Evolutionary conservation across 2,888 invertebrate genomes (phyloP), one percentile per base, ranked within the genome.

Genomic region (Listrodromus nycthemerus): DNA sequence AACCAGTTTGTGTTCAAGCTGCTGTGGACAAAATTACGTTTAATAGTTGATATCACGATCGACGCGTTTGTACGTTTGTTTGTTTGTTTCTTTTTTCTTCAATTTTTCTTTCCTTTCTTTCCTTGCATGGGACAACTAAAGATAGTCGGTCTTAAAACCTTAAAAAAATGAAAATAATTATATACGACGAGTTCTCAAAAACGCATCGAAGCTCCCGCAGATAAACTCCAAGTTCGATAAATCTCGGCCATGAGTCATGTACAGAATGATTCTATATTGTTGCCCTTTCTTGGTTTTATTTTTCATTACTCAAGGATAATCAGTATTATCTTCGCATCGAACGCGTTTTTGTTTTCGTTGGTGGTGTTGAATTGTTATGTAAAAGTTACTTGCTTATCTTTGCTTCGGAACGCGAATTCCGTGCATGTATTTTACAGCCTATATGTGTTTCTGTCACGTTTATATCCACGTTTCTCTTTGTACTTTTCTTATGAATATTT

Each of bases 1-100:
- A 92, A 91, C 91, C 90, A 90, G 88, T 91, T 92, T 93, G 92
- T 93, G 92, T 93, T 93, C 92, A 91, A 92, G 90, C 90, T 90
- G 88, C 89, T 87, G 87, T 88, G 88, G 88, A 85, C 87, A 87
- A 89, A 90, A 88, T 88, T 87, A 81, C 86, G 73, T 86, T 88
- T 83, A 82, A 83, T 78, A 84, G 80, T 79, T 86, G 50, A 79
- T 73, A 27, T 77, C 65, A 58, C 33, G 65, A 77, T 70, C 65
- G n/a, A 70, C 41, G 48, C 27, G 48, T 30, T 41, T 45, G 50
- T 70, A 63, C 7, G 10, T 58, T 52, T 50, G 30, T 69, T 48
- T 1, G 78, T 82, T 70, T 16, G 6, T 58, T 50, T 67, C 58
- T 69, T 30, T 1, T 82, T 79, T 75, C 33, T 27, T 27, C 66